A percentile compares a stretch with the other conserved stretches of the same genome.
These are phyloP conservation scores for Sterrhoptilus dennistouni DNA, from an alignment of 2,113 vertebrate species.

Conservation along the genomic window DNA sequence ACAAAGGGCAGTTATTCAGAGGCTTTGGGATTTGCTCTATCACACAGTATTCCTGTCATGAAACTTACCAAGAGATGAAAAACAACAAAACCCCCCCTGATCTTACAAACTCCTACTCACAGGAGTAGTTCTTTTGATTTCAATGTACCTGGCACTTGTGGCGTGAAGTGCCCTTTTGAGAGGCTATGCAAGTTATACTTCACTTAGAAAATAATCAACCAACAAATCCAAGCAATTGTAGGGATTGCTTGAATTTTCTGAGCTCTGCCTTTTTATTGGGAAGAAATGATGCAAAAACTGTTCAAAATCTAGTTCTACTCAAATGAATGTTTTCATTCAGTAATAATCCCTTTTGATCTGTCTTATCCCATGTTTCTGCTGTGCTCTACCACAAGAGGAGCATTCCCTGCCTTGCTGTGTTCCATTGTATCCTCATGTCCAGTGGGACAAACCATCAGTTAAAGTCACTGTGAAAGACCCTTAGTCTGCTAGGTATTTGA, in stretches of 20 bases:
- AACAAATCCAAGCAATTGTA: background rate
- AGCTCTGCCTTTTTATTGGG: background rate
- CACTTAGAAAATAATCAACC: background rate
- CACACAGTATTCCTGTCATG: background rate
- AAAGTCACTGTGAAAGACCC: background rate
- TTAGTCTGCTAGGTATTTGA: background rate
- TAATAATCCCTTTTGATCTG: background rate
- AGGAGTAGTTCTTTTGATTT: background rate
- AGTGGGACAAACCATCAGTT: background rate
- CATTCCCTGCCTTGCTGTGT: background rate
- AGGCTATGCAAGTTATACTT: background rate
- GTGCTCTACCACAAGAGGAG: background rate
- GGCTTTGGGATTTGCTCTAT: background rate
- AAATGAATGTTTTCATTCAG: background rate
- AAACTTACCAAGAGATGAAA: slow-evolving; percentile 11
- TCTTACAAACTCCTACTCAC: background rate
- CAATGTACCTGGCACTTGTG: background rate
- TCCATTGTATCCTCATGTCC: background rate
- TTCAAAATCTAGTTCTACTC: background rate
- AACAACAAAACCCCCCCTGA: background rate
- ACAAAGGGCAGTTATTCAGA: background rate
- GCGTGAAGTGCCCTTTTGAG: background rate
- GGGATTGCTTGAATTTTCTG: background rate
- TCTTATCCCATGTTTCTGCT: background rate
- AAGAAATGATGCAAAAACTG: background rate